phyloP scores from a whole-genome alignment of 1,140 invertebrate species.

The Littorina saxatilis region DNA sequence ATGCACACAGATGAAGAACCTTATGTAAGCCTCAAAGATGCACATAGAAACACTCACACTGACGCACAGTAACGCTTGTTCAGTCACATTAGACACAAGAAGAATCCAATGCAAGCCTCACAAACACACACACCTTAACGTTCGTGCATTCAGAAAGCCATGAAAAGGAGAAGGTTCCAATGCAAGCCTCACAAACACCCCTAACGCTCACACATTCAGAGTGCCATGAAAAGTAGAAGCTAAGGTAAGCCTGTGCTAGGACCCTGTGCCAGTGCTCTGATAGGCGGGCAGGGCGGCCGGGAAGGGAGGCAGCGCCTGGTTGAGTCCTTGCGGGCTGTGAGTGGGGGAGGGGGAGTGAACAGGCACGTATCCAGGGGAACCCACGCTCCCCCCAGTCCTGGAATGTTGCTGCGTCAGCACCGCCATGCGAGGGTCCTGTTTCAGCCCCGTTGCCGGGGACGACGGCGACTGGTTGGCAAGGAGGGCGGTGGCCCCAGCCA shows the following conservation, averaged over 20 bases:
- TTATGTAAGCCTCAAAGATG: no score
- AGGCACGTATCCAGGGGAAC: conserved; percentile 24
- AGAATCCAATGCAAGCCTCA: no score
- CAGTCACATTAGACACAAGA: no score
- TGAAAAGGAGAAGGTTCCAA: no score
- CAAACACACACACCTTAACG: no score
- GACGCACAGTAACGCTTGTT: no score
- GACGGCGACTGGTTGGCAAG: neutral
- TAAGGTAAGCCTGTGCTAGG: conserved; percentile 22
- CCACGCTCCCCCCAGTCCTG: neutral
- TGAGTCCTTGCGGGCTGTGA: conserved; percentile 31
- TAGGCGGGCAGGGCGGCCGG: conserved; percentile 9
- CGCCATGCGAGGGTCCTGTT: conserved; percentile 12
- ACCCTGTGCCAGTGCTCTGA: conserved; percentile 5
- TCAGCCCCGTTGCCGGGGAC: conserved; percentile 7
- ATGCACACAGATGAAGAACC: no score
- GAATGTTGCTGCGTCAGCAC: conserved; percentile 24
- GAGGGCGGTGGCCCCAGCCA: neutral
- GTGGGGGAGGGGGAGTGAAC: conserved; percentile 38
- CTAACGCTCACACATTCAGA: no score
- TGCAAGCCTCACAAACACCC: no score
- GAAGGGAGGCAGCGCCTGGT: conserved; percentile 4
- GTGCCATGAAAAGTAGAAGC: no score
- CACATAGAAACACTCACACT: no score
- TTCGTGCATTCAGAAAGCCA: no score